Evolutionary conservation across 2,888 invertebrate species (phyloP).

Genomic region (Acrobasis consociella): DNA sequence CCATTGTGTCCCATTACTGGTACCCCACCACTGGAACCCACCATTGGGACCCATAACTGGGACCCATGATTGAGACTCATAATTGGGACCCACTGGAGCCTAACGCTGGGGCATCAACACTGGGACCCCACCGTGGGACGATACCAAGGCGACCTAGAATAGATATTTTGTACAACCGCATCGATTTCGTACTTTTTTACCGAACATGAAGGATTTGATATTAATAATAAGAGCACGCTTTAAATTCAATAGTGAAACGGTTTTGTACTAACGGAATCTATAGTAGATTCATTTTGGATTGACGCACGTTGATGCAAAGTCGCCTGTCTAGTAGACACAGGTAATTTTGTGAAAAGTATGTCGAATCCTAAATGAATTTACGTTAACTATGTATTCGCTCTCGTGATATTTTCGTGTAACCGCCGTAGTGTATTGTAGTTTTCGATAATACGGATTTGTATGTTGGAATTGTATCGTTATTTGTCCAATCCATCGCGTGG

Average conservation of each 20-base stretch:
- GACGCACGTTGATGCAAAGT: too few species aligned
- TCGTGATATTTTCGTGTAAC: conserved; percentile 77
- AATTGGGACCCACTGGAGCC: background rate
- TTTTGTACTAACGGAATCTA: conserved; percentile 62
- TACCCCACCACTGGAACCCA: background rate
- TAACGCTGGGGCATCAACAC: conserved; percentile 5
- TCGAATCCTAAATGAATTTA: too few species aligned
- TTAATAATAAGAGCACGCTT: conserved; percentile 74
- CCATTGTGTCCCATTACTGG: conserved; percentile 5
- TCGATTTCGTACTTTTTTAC: conserved; percentile 79
- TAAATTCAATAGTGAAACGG: conserved; percentile 60
- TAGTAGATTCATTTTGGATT: too few species aligned
- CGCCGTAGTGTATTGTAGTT: conserved; percentile 53
- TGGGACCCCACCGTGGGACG: conserved; percentile 9
- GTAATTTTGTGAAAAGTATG: too few species aligned
- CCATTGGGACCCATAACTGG: background rate
- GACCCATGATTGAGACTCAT: background rate
- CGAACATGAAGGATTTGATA: conserved; percentile 74
- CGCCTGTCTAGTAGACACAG: too few species aligned
- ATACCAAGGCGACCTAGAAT: conserved; percentile 1
- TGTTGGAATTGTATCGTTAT: conserved; percentile 52
- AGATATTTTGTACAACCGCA: conserved; percentile 70
- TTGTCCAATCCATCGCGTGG: conserved; percentile 52
- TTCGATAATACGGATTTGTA: conserved; percentile 61
- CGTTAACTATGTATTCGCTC: conserved; percentile 65